phyloP scores from a whole-genome alignment of 1,140 invertebrate species.

The Papilio aristodemus region DNA sequence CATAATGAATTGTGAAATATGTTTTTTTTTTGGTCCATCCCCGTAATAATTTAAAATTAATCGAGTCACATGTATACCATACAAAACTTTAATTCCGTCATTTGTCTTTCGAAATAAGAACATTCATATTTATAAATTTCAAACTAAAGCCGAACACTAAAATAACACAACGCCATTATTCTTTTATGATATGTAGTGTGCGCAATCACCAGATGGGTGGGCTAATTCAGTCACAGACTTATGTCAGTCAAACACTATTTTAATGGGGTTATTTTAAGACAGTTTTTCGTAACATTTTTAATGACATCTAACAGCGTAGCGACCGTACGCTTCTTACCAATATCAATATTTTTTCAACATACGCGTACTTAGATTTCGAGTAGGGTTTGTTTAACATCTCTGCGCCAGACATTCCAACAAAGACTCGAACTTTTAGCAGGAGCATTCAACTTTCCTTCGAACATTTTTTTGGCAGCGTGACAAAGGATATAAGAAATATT shows the following conservation, averaged over 20 bases:
- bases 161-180: conserved; percentile 19
- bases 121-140: neutral
- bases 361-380: neutral
- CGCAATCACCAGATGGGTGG: conserved; percentile 25
- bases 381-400: neutral
- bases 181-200: conserved; percentile 22
- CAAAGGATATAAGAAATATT: neutral
- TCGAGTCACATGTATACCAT: no score
- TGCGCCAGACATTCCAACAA: neutral
- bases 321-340: neutral
- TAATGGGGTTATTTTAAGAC: neutral
- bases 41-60: no score
- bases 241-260: neutral
- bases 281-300: neutral
- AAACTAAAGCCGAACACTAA: neutral
- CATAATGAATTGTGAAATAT: no score
- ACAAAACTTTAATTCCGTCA: no score
- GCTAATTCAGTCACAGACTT: conserved; percentile 27
- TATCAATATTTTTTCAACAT: neutral
- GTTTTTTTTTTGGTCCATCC: no score
- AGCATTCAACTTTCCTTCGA: neutral
- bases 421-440: neutral
- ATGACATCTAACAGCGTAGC: neutral
- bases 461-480: neutral
- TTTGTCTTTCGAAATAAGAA: neutral